Evolutionary conservation across 2,888 invertebrate species (phyloP).

Genomic region (Brachylomia viminalis): DNA sequence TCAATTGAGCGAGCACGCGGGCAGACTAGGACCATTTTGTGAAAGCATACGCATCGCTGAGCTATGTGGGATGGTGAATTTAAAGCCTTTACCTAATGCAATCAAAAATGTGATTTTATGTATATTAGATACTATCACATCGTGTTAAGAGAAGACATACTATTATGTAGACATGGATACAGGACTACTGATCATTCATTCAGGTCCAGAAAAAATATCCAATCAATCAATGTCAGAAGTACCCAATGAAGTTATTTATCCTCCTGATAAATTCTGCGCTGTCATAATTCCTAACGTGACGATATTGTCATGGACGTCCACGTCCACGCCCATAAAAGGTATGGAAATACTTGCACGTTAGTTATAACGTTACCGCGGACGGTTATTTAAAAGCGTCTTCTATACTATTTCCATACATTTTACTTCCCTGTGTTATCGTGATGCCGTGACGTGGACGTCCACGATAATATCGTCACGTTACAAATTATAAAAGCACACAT

Average conservation of each 20-base stretch:
- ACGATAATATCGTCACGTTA: background rate
- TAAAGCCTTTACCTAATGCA: background rate
- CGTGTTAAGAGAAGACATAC: background rate
- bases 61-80: slow-evolving; percentile 2
- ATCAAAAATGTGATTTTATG: background rate
- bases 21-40: slow-evolving; percentile 30
- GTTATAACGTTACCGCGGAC: no score
- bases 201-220: background rate
- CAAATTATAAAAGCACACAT: background rate
- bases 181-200: background rate
- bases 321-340: no score
- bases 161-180: background rate
- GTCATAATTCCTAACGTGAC: no score
- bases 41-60: slow-evolving; percentile 24
- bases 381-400: no score
- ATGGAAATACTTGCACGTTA: no score
- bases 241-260: background rate
- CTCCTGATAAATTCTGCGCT: no score
- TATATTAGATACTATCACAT: background rate
- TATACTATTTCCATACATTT: no score
- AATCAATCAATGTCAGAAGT: no score
- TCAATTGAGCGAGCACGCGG: slow-evolving; percentile 14
- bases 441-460: no score
- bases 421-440: no score
- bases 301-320: no score